phyloP scores from a whole-genome alignment of 2,113 vertebrate species.

The Eupsittula cactorum region DNA sequence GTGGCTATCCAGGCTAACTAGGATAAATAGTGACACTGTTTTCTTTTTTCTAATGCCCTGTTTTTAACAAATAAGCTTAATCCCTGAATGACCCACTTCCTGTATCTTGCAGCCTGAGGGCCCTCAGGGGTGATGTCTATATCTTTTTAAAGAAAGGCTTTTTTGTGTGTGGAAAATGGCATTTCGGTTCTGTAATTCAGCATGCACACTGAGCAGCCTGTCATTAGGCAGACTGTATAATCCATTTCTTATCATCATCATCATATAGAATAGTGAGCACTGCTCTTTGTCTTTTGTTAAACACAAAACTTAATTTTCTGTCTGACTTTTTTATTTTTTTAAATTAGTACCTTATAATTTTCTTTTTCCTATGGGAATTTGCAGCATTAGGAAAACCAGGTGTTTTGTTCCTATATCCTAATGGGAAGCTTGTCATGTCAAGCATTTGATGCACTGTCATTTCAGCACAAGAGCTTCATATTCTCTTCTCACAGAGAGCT shows the following conservation, averaged over 20 bases:
- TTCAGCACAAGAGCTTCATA: background rate
- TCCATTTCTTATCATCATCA: background rate
- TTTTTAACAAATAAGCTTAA: conserved; percentile 50
- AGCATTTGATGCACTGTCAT: background rate
- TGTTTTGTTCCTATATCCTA: background rate
- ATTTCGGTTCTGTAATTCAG: background rate
- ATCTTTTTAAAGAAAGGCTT: conserved; percentile 52
- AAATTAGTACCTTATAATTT: background rate
- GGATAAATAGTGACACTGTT: conserved; percentile 49
- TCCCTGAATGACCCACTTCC: conserved; percentile 45
- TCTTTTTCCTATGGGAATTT: background rate
- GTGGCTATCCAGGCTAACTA: background rate
- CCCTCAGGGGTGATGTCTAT: conserved; percentile 26
- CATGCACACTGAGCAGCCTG: background rate
- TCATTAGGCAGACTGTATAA: background rate
- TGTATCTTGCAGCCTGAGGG: conserved; percentile 33
- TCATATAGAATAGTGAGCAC: background rate
- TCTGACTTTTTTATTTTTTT: background rate
- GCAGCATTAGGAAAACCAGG: background rate
- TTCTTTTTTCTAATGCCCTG: background rate
- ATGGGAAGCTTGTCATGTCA: background rate
- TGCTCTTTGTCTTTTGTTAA: conserved; percentile 25
- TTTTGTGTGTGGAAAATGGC: conserved; percentile 28
- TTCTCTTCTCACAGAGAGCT: background rate
- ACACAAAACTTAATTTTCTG: background rate